These are phyloP conservation scores for Boloria euphrosyne DNA, from an alignment of 2,888 invertebrate genomes.

Conservation along the genomic window DNA sequence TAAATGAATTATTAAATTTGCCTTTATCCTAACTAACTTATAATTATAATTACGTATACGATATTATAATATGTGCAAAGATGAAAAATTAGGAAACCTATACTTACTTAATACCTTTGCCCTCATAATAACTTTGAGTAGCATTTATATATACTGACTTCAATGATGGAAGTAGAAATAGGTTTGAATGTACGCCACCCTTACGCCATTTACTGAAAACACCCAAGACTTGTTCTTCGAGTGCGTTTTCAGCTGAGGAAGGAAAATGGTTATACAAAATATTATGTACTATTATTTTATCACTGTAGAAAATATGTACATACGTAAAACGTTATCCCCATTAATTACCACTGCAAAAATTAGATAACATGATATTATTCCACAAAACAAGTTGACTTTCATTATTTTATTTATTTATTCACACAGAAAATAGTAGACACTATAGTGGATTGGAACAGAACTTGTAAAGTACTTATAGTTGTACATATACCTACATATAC, in stretches of 20 bases:
- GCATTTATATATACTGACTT: constrained; percentile 36
- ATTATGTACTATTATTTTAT: neutral
- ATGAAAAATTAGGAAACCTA: neutral
- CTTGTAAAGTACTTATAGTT: constrained; percentile 15
- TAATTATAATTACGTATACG: too few species aligned
- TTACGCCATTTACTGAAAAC: constrained; percentile 43
- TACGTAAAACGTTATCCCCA: constrained; percentile 26
- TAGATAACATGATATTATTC: neutral
- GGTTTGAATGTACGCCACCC: constrained; percentile 37
- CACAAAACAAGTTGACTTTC: constrained; percentile 2
- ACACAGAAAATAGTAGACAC: neutral
- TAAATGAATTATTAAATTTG: too few species aligned
- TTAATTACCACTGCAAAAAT: constrained; percentile 1
- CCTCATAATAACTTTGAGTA: constrained; percentile 40
- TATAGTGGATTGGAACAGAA: neutral
- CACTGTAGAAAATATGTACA: neutral
- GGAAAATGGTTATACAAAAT: neutral
- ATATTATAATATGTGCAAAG: neutral
- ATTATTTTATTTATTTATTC: constrained; percentile 4
- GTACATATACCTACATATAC: neutral
- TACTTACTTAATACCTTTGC: constrained; percentile 43
- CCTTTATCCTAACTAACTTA: neutral
- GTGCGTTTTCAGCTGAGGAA: constrained; percentile 39
- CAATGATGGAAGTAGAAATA: constrained; percentile 43
- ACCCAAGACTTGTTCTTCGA: constrained; percentile 40